A percentile compares a stretch with the other conserved stretches of the same genome.
phyloP scores from a whole-genome alignment of 2,888 invertebrate species.

The Leptinotarsa peninsularis region DNA sequence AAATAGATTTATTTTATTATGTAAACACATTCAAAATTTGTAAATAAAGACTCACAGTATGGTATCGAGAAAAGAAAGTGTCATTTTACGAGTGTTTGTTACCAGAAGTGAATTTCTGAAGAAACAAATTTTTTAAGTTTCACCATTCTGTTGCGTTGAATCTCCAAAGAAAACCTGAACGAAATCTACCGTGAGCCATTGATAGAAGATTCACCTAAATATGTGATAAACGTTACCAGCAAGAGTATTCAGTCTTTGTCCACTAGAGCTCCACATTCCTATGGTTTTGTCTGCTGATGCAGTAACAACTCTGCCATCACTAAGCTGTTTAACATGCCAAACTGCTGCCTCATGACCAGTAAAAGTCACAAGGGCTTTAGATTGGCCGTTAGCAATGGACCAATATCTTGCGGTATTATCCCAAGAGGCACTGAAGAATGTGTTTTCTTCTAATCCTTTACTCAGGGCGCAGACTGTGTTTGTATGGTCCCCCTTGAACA shows the following conservation, averaged over 20 bases:
- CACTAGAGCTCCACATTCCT: slow-evolving; percentile 82
- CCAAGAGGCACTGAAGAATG: slow-evolving; percentile 91
- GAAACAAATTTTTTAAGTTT: too few species aligned
- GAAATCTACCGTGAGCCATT: too few species aligned
- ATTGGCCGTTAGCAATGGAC: slow-evolving; percentile 71
- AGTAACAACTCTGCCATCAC: slow-evolving; percentile 76
- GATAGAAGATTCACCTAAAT: not conserved
- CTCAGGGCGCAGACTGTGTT: slow-evolving; percentile 73
- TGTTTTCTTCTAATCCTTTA: slow-evolving; percentile 67
- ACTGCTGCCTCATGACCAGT: slow-evolving; percentile 86
- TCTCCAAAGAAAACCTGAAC: too few species aligned
- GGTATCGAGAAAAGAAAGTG: too few species aligned
- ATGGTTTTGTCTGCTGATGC: slow-evolving; percentile 95
- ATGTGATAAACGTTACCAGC: slow-evolving; percentile 68
- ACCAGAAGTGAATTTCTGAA: too few species aligned
- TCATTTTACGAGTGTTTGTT: too few species aligned
- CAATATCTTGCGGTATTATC: slow-evolving; percentile 90
- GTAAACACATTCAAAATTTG: too few species aligned
- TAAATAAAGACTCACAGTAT: too few species aligned
- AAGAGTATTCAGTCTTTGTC: slow-evolving; percentile 74
- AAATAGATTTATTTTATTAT: too few species aligned
- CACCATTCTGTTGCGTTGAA: too few species aligned
- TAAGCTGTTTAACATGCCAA: slow-evolving; percentile 79
- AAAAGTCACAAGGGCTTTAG: slow-evolving; percentile 69
- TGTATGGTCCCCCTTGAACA: slow-evolving; percentile 79